Evolutionary conservation across 2,888 invertebrate species (phyloP).

Genomic region (Caenorhabditis sinica): DNA sequence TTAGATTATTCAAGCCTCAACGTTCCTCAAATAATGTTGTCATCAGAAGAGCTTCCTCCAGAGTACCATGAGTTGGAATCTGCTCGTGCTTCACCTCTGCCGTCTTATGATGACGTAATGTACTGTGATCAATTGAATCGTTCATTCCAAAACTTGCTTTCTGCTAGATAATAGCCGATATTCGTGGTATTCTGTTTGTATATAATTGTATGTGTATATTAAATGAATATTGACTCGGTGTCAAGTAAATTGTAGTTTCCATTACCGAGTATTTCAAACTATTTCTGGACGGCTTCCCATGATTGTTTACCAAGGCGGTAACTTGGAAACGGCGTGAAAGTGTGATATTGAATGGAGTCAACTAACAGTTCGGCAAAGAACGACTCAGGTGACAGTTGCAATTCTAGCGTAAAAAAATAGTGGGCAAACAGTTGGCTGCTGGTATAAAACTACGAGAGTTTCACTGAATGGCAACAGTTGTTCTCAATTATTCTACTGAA

Average conservation of each 20-base stretch:
- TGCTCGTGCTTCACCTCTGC: constrained; percentile 67
- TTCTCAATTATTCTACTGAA: constrained; percentile 32
- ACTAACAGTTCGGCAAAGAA: not conserved
- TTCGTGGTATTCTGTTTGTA: constrained; percentile 25
- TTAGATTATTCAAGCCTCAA: constrained; percentile 44
- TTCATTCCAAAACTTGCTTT: constrained; percentile 64
- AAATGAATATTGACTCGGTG: constrained; percentile 50
- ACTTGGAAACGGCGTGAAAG: constrained; percentile 50
- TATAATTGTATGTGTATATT: constrained; percentile 8
- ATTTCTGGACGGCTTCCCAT: constrained; percentile 15
- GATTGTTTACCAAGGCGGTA: constrained; percentile 39
- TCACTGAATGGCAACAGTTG: constrained; percentile 7
- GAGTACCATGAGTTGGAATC: constrained; percentile 62
- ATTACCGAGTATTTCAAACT: constrained; percentile 16
- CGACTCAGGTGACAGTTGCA: constrained; percentile 4
- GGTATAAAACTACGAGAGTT: no score
- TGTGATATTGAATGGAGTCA: constrained; percentile 34
- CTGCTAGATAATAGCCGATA: constrained; percentile 41
- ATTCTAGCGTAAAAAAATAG: not conserved
- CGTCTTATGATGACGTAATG: constrained; percentile 68
- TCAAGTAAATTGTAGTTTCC: constrained; percentile 32
- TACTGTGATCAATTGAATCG: constrained; percentile 68
- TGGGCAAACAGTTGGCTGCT: not conserved
- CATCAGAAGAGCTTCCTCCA: constrained; percentile 59
- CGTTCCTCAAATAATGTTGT: constrained; percentile 46